Evolutionary conservation across 23 tunicate genomes (phyloP), one percentile per base, ranked within the genome.

Genomic region (Phallusia fumigata): DNA sequence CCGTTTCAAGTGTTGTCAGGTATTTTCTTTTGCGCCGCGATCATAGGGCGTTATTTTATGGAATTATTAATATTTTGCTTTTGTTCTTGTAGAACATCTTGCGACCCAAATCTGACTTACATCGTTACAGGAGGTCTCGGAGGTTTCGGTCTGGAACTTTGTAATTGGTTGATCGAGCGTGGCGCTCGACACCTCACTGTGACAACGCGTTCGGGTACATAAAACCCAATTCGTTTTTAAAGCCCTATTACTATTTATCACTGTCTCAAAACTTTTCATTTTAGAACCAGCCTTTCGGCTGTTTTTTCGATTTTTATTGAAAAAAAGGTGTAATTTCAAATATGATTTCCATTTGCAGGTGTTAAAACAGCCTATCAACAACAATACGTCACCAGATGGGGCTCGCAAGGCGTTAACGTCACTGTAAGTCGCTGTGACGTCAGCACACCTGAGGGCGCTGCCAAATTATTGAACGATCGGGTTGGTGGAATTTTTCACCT

Each of bases 101-200:
- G 24, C 28, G 45, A 64, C 18, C 76, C 75, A 6, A 16, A 64
- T 34, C 44, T 31, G 28, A 32, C 49, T 53, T 81, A 81, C 49
- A 22, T 81, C 75, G 33, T 81, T 15, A 81, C 84, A 19, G 84
- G 84, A 15, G 84, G 84, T 18, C 76, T 81, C 22, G 84, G 84
- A 22, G 84, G 84, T 28, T 64, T 81, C 32, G 84, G 84, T 16
- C 16, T 81, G 49, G 84, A 81, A 26, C 76, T 81, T 18, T 81
- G 84, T 33, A 31, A 81, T 51, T 81, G 84, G 84, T 15, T 81
- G 18, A 40, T 81, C 24, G 30, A 19, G 19, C 53, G 76, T 28
- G 84, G 84, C 18, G 84, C 84, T 5, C 28, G 36, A 58, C 8
- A 81, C 19, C 12, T 64, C 49, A 21, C 32, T 28, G 22, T 81